Evolutionary conservation across 30 jellyfish, hydroid and myxozoan genomes (phyloP), one percentile per base, ranked within the genome.

Genomic region (Morbakka virulenta): DNA sequence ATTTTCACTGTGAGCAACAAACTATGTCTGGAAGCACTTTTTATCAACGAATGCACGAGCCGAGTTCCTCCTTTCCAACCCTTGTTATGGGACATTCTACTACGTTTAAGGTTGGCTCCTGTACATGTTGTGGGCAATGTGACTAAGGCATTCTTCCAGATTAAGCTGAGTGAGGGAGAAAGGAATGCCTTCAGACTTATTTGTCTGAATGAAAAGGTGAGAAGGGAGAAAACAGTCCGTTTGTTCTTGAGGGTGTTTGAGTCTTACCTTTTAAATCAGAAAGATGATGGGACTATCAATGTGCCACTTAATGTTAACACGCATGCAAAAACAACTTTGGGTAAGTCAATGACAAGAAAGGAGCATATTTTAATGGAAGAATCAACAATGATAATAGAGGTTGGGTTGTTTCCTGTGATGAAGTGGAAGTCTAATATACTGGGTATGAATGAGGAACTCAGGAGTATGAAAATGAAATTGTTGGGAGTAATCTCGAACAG

Each of bases 181-280:
- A 77, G 88, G 48, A 71, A 77, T 77, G 88, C 88, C 26, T 77
- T 73, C 85, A 73, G 85, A 50, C 52, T 77, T 64, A 30, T 77
- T 47, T 41, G 17, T 41, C 57, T 17, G 17, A 41, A 41, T 41
- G 57, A 41, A 17, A 32, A 64, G 24, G 76, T 52, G 6, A 6
- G 24, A 24, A 57, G 32, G 64, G 76, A 11, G 76, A 64, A 64
- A 64, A 57, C 32, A n/a, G 51, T 3, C 76, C 62, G 24, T 64
- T 21, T 64, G 32, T 64, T 6, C 64, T 26, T 4, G 62, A 57
- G 6, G 76, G 76, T 64, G 27, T 11, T 64, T 2, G 51, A 64
- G 76, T 6, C 24, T 21, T 57, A 64, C 17, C 57, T 17, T 41
- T 41, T 17, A 41, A 41, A 41, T 41, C 17, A 41, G 17, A 17